A percentile compares a stretch with the other conserved stretches of the same genome.
Evolutionary conservation across 2,888 invertebrate species (phyloP).

Genomic region (Eucera pruinosa): DNA sequence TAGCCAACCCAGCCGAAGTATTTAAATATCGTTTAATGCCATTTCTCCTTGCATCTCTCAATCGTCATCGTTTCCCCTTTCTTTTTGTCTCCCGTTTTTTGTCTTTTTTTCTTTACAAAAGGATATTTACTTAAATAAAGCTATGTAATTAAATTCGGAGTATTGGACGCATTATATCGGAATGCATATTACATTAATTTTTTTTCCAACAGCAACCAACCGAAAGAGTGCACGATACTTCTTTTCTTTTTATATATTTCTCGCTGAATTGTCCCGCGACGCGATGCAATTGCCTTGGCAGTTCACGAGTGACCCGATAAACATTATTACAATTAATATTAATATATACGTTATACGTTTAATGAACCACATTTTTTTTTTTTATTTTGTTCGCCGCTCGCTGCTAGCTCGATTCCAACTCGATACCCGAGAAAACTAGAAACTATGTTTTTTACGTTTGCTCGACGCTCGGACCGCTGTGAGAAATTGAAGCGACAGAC

Average conservation of each 20-base stretch:
- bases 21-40: constrained; percentile 59
- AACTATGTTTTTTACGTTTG: too few relatives aligned
- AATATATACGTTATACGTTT: too few relatives aligned
- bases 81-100: too few relatives aligned
- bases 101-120: constrained; percentile 68
- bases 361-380: constrained; percentile 44
- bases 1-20: constrained; percentile 69
- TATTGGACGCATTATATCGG: constrained; percentile 80
- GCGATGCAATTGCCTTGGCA: constrained; percentile 71
- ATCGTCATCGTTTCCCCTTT: too few relatives aligned
- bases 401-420: constrained; percentile 26
- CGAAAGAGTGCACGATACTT: constrained; percentile 78
- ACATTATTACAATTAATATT: too few relatives aligned
- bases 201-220: constrained; percentile 75
- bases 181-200: constrained; percentile 77
- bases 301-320: constrained; percentile 63
- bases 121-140: constrained; percentile 72
- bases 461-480: too few relatives aligned
- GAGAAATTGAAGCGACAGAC: too few relatives aligned
- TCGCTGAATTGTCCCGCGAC: too few relatives aligned
- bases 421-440: too few relatives aligned
- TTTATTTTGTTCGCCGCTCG: too few relatives aligned
- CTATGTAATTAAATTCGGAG: constrained; percentile 79
- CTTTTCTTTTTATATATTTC: constrained; percentile 57
- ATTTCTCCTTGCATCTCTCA: constrained; percentile 59